Evolutionary conservation across 1,140 invertebrate species (phyloP).

Genomic region (Drosophila leontia): DNA sequence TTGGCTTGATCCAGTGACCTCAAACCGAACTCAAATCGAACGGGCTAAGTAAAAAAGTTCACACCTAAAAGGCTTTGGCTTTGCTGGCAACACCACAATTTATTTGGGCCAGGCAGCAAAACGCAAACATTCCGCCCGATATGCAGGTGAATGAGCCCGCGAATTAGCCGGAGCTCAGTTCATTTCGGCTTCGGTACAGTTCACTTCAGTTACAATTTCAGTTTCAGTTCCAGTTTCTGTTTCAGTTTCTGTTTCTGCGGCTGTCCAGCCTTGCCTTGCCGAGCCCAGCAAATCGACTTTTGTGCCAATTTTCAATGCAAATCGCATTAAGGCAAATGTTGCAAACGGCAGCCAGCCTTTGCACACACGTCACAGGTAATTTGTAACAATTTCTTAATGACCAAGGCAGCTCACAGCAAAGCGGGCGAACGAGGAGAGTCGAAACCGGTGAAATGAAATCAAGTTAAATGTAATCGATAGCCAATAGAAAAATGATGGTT

Average conservation of each 20-base stretch:
- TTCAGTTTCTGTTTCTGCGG: slow-evolving; percentile 6
- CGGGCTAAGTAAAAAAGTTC: slow-evolving; percentile 48
- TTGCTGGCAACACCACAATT: slow-evolving; percentile 18
- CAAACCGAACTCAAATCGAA: slow-evolving; percentile 43
- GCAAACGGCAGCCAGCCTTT: slow-evolving; percentile 52
- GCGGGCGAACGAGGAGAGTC: slow-evolving; percentile 17
- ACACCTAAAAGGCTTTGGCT: slow-evolving; percentile 47
- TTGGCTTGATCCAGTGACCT: slow-evolving; percentile 48
- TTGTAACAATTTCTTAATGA: slow-evolving; percentile 66
- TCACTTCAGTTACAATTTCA: slow-evolving; percentile 34
- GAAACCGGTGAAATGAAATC: slow-evolving; percentile 25
- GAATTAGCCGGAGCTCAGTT: slow-evolving; percentile 29
- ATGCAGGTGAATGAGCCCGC: slow-evolving; percentile 50
- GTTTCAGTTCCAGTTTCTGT: slow-evolving; percentile 23
- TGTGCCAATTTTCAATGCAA: slow-evolving; percentile 67
- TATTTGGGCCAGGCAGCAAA: slow-evolving; percentile 39
- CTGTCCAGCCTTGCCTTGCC: slow-evolving; percentile 38
- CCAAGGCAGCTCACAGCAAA: slow-evolving; percentile 23
- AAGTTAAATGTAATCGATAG: slow-evolving; percentile 42
- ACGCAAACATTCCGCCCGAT: slow-evolving; percentile 30
- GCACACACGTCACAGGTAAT: slow-evolving; percentile 59
- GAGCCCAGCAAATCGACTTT: slow-evolving; percentile 59
- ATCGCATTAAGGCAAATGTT: slow-evolving; percentile 67
- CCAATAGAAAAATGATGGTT: not conserved
- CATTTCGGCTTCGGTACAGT: slow-evolving; percentile 14